Evolutionary conservation across 2,797 vertebrate species (phyloP).

Genomic region (Phalloptychus januarius): DNA sequence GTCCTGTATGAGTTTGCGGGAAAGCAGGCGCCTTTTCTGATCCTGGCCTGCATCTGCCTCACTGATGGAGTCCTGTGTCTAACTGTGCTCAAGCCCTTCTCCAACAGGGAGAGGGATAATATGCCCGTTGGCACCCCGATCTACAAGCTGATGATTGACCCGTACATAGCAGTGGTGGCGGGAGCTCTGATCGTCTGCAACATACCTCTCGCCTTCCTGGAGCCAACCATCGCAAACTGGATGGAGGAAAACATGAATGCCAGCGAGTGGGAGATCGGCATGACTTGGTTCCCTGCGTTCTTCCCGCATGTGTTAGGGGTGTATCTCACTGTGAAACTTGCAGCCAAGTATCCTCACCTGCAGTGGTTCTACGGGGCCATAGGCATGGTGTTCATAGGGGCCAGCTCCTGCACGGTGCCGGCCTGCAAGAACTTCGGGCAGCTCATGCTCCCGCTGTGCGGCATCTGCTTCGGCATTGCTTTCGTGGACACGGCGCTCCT

Average conservation of each 20-base stretch:
- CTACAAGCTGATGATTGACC: conserved; percentile 93
- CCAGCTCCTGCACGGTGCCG: conserved; percentile 93
- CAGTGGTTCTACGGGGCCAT: conserved; percentile 98
- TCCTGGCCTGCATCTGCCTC: conserved; percentile 89
- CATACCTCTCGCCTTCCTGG: conserved; percentile 95
- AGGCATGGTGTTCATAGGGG: conserved; percentile 94
- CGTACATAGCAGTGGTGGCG: conserved; percentile 94
- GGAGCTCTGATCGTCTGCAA: conserved; percentile 95
- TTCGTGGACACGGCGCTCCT: conserved; percentile 96
- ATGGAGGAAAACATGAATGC: conserved; percentile 93
- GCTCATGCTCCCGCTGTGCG: conserved; percentile 93
- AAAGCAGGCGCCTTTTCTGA: conserved; percentile 90
- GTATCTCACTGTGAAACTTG: conserved; percentile 91
- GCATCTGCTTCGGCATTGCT: conserved; percentile 97
- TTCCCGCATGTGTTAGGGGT: conserved; percentile 95
- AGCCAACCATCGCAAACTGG: conserved; percentile 97
- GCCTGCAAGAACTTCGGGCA: conserved; percentile 93
- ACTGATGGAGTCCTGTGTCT: conserved; percentile 88
- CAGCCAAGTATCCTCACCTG: conserved; percentile 90
- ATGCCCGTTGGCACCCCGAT: conserved; percentile 95
- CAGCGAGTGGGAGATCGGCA: conserved; percentile 93
- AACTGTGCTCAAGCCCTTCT: conserved; percentile 87
- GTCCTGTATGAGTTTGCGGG: conserved; percentile 90
- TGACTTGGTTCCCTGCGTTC: conserved; percentile 97
- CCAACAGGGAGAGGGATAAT: conserved; percentile 86